These are phyloP conservation scores for Oreochromis mossambicus DNA, from an alignment of 2,797 vertebrate genomes.

Conservation along the genomic window DNA sequence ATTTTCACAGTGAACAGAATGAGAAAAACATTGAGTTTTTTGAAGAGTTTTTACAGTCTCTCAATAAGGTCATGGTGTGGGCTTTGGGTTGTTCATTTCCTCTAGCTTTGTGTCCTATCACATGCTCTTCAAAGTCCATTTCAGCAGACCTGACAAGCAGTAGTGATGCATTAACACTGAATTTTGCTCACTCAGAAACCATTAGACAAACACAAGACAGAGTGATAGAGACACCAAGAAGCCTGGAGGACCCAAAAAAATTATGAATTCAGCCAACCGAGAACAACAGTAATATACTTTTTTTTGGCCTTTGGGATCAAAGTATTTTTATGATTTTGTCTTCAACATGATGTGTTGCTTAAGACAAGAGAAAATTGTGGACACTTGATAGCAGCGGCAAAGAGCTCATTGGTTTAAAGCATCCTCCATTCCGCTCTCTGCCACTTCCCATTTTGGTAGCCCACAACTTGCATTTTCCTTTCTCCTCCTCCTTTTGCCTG, in stretches of 20 bases:
- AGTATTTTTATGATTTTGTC: neutral
- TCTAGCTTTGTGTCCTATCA: constrained; percentile 51
- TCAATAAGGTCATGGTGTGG: constrained; percentile 28
- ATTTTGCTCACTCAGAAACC: constrained; percentile 54
- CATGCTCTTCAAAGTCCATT: constrained; percentile 63
- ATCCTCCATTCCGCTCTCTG: neutral
- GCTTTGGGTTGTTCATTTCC: constrained; percentile 40
- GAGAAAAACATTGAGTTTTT: neutral
- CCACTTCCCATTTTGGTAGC: neutral
- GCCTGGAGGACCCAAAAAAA: constrained; percentile 29
- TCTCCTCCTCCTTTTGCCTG: neutral
- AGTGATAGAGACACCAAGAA: constrained; percentile 47
- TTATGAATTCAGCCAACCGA: constrained; percentile 25
- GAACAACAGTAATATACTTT: neutral
- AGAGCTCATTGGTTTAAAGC: neutral
- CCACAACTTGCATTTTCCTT: neutral
- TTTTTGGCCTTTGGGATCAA: constrained; percentile 20
- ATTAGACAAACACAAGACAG: constrained; percentile 26
- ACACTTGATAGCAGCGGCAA: constrained; percentile 17
- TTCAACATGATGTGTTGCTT: constrained; percentile 12
- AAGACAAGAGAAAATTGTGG: constrained; percentile 7
- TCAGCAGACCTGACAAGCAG: constrained; percentile 61
- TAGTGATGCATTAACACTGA: constrained; percentile 65
- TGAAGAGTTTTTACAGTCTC: neutral
- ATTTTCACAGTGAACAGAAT: neutral